These are phyloP conservation scores for Oxygymnocypris stewartii DNA, from an alignment of 2,113 vertebrate species.

Conservation along the genomic window DNA sequence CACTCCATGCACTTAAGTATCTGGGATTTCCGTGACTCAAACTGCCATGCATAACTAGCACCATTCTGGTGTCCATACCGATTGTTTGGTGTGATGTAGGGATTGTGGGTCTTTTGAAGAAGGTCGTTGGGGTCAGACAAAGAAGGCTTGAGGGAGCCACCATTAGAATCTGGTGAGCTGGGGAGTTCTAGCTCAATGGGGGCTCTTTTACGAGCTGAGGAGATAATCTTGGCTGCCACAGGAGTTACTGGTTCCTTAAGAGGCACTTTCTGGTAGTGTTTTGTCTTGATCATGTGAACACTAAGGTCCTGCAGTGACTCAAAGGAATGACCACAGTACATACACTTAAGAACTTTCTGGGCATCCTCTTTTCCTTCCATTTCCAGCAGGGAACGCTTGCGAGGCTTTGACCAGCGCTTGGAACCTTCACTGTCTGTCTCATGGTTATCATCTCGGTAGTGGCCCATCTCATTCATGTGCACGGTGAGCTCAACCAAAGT, in stretches of 20 bases:
- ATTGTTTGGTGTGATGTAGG: constrained; percentile 96
- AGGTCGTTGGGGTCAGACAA: constrained; percentile 80
- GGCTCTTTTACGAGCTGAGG: constrained; percentile 87
- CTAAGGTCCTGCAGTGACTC: constrained; percentile 98
- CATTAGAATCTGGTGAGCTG: constrained; percentile 94
- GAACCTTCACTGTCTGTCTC: constrained; percentile 91
- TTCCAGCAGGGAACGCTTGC: constrained; percentile 95
- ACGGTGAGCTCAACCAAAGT: constrained; percentile 95
- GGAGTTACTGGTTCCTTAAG: constrained; percentile 98
- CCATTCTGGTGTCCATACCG: constrained; percentile 98
- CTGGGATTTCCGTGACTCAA: constrained; percentile 96
- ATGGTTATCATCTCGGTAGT: constrained; percentile 98
- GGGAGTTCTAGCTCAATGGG: constrained; percentile 90
- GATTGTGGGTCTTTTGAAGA: constrained; percentile 89
- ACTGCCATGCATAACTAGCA: constrained; percentile 99
- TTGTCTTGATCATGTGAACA: constrained; percentile 99
- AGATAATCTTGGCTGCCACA: constrained; percentile 92
- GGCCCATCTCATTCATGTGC: constrained; percentile 98
- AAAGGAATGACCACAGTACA: constrained; percentile 99
- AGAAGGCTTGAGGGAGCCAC: constrained; percentile 86
- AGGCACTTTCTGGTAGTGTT: constrained; percentile 99
- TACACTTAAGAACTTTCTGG: constrained; percentile 98
- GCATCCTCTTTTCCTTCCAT: constrained; percentile 99
- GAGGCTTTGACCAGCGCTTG: constrained; percentile 97
- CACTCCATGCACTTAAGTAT: constrained; percentile 99